Evolutionary conservation across 2,888 invertebrate species (phyloP).

Genomic region (Cremastinae sp.): DNA sequence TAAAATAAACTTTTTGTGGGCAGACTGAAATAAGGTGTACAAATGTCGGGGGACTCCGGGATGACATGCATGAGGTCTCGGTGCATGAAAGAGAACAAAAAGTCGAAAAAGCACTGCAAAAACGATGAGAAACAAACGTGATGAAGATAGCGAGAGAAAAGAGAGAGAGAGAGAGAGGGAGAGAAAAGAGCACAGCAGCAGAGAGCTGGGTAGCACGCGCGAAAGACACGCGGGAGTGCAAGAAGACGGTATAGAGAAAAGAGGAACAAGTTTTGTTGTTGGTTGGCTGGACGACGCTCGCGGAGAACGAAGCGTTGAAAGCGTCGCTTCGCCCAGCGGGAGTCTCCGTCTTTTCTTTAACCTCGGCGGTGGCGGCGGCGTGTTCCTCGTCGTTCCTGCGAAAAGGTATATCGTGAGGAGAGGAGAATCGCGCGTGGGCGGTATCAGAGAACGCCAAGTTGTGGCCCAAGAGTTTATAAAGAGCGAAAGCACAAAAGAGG

Average conservation of each 20-base stretch:
- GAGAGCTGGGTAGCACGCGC: no score
- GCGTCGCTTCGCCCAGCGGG: constrained; percentile 52
- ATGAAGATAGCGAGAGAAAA: constrained; percentile 52
- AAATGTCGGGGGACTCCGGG: no score
- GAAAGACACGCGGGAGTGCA: neutral
- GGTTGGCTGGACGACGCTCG: constrained; percentile 18
- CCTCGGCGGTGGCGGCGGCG: constrained; percentile 15
- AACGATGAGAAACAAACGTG: constrained; percentile 50
- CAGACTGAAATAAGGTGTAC: no score
- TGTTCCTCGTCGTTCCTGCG: neutral
- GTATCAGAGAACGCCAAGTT: constrained; percentile 47
- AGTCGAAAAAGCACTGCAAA: neutral
- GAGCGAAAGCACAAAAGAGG: constrained; percentile 32
- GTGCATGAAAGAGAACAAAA: no score
- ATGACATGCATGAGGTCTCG: no score
- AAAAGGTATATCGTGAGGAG: constrained; percentile 28
- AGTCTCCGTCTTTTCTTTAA: constrained; percentile 31
- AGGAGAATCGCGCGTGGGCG: constrained; percentile 66
- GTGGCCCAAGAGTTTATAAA: constrained; percentile 46
- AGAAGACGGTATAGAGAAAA: constrained; percentile 5
- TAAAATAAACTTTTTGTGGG: no score
- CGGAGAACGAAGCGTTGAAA: constrained; percentile 43
- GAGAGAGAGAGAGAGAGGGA: constrained; percentile 43
- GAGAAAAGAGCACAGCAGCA: no score
- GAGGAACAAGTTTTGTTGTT: constrained; percentile 24